Evolutionary conservation across 2,888 invertebrate species (phyloP), one percentile per base, ranked within the genome.

Genomic region (Thymelicus acteon): DNA sequence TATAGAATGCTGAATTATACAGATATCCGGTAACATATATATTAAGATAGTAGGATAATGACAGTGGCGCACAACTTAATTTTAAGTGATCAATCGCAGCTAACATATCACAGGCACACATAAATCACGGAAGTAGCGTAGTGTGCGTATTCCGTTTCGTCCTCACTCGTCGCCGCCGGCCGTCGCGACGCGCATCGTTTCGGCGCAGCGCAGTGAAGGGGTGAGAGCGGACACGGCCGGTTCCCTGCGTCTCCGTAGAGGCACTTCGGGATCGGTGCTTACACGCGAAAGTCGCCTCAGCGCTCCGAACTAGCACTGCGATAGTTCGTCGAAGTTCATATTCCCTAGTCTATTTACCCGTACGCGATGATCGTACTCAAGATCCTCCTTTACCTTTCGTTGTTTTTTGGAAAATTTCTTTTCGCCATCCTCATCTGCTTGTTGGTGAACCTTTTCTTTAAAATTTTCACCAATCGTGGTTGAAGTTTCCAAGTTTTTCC

Each of bases 131-230:
- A 62, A 62, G 44, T 57, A 13, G 2, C 15, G 7, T 44, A 31
- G 62, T 68, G 68, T 68, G 68, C 54, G 68, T 62, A 15, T 67
- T 61, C 67, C 49, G 68, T 24, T 12, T 65, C 24, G 31, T 57
- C 52, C 47, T 47, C 54, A 15, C 65, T 8, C 64, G 64, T 39
- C 12, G 44, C 48, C n/a, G n/a, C n/a, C n/a, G 19, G 19, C 8
- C 64, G 64, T 39, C 12, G 44, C 48, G 58, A 58, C 58, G 67
- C 67, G 67, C 67, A 68, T 37, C 63, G 52, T 39, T 13, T 39
- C 47, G 57, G 19, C 58, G 61, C 61, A 60, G 61, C 67, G 24
- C 66, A 68, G 60, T 68, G 67, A 61, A 54, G 61, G 67, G 67
- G 67, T 52, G 61, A 54, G 40, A 39, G 60, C 60, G 31, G 54